Conservation (phyloP, 2,113 vertebrate species). For the Festucalex cinctus region DNA sequence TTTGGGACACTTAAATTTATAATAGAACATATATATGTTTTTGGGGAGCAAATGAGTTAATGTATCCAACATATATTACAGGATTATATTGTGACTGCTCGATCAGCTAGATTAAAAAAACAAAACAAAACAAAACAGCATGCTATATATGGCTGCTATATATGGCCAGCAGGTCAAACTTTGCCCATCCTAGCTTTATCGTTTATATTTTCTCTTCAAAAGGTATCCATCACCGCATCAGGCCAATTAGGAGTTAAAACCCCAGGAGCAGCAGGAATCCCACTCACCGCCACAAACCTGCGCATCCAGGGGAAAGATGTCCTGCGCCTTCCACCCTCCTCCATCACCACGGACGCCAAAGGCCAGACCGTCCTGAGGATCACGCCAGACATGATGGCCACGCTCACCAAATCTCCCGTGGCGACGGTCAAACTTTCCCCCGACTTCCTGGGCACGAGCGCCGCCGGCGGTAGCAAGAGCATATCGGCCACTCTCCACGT, state of each 20-base stretch:
- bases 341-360: conserved; percentile 94
- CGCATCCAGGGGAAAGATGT: conserved; percentile 96
- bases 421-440: conserved; percentile 93
- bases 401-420: conserved; percentile 90
- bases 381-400: conserved; percentile 99
- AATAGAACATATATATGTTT: too few species aligned
- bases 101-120: too few species aligned
- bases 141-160: too few species aligned
- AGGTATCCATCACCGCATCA: conserved; percentile 86
- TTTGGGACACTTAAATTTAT: too few species aligned
- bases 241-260: conserved; percentile 90
- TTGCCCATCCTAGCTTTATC: neutral
- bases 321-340: conserved; percentile 87
- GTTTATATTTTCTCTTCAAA: neutral
- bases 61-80: too few species aligned
- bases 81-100: too few species aligned
- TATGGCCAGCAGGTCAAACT: too few species aligned
- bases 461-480: conserved; percentile 78
- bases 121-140: too few species aligned
- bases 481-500: conserved; percentile 92
- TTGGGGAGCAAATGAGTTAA: too few species aligned
- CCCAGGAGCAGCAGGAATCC: conserved; percentile 78
- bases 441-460: conserved; percentile 82
- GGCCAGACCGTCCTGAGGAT: conserved; percentile 95
- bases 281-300: conserved; percentile 88